These are phyloP conservation scores for Drosophila leonis DNA, from an alignment of 2,888 invertebrate genomes.

Conservation along the genomic window DNA sequence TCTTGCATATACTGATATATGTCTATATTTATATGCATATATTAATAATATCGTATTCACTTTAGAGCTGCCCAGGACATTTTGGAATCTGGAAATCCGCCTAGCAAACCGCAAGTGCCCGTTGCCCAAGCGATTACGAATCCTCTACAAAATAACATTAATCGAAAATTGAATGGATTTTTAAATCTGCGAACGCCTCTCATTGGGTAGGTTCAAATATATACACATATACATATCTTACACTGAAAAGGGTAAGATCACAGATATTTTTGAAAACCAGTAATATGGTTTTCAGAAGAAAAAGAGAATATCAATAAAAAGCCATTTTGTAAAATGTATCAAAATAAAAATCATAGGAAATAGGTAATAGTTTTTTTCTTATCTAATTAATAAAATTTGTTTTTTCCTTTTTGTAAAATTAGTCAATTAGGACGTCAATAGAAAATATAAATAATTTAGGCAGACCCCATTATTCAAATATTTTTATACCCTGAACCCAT, in stretches of 20 bases:
- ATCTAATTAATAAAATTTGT: not conserved
- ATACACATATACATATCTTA: not conserved
- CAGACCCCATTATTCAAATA: too few species aligned
- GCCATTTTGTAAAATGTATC: not conserved
- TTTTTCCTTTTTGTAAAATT: not conserved
- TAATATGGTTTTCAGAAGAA: not conserved
- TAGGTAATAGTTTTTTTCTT: not conserved
- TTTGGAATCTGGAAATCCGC: slow-evolving; percentile 77
- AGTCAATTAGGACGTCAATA: not conserved
- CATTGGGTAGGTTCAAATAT: slow-evolving; percentile 81
- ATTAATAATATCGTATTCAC: not conserved
- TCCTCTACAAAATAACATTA: slow-evolving; percentile 84
- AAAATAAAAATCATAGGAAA: not conserved
- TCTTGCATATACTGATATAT: not conserved
- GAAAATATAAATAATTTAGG: not conserved
- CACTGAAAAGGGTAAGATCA: not conserved
- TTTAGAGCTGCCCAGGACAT: slow-evolving; percentile 80
- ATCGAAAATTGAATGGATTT: slow-evolving; percentile 85
- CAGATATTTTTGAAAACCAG: not conserved
- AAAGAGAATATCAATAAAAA: not conserved
- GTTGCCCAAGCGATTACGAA: slow-evolving; percentile 68
- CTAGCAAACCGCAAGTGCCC: slow-evolving; percentile 69
- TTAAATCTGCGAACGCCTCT: slow-evolving; percentile 84
- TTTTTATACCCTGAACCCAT: too few species aligned
- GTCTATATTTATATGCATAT: not conserved